Base-by-base conservation (phyloP, 2,113 vertebrate genomes). In the Amphiprion percula region DNA sequence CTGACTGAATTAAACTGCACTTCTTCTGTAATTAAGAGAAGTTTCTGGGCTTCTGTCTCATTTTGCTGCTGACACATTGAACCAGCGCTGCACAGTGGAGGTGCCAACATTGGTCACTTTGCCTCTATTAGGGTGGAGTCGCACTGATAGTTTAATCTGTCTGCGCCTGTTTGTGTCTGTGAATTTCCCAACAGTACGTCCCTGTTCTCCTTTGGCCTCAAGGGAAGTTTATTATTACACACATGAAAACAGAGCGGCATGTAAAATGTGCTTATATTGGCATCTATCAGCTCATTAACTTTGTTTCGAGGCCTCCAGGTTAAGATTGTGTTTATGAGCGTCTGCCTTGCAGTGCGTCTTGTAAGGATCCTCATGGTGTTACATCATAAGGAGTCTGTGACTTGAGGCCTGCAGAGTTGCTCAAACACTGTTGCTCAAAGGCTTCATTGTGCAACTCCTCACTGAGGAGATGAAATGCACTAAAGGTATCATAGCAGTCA, bases 391-490 rank as follows among this genome's bases (percentile, higher is more conserved):
- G 12, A 52, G 5, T 16, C 28, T 70, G 70, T 17, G 73, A 75
- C 73, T 72, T 59, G 63, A 59, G 46, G 49, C 54, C 16, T 8
- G 8, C 17, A 60, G 55, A 33, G 62, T 80, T 76, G 75, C 79
- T 87, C 68, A 79, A 85, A 68, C 26, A 15, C 1, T 26, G 59
- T 76, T 84, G 84, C 84, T 83, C 41, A 86, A 90, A 80, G 68
- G 46, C 72, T 0, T 70, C 47, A 47, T 88, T 87, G 74, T 69
- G 77, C 70, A 85, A 85, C 77, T 19, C 9, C 3, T 50, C 26
- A 9, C 11, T 47, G 17, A 15, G 17, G 24, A 26, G 19, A 30
- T 5, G 30, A 30, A 30, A 30, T 30, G 30, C 1, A 9, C 9
- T 0, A 7, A 37, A 37, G 33, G 9, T 2, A 37, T 10, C 33